phyloP scores from a whole-genome alignment of 2,113 vertebrate genomes.

The Rhinolophus sinicus region DNA sequence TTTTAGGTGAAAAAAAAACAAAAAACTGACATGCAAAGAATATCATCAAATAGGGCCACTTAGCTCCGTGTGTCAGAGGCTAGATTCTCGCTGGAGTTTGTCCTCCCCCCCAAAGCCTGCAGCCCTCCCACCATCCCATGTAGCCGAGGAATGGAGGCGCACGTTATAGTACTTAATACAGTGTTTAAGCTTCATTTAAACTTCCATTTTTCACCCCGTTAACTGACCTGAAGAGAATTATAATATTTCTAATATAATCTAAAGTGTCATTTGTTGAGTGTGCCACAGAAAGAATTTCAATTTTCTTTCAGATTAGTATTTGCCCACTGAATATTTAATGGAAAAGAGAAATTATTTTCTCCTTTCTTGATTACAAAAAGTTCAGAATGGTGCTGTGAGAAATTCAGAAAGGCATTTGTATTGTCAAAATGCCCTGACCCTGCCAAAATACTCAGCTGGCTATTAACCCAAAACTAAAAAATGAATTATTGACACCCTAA shows the following conservation, averaged over 20 bases:
- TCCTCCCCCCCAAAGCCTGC: neutral
- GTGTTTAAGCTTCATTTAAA: slow-evolving; percentile 51
- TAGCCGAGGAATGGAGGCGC: neutral
- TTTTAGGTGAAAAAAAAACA: neutral
- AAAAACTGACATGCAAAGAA: neutral
- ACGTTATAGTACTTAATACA: neutral
- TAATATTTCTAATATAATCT: slow-evolving; percentile 63
- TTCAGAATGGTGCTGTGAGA: slow-evolving; percentile 45
- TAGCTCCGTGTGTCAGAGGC: rapidly evolving
- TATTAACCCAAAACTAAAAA: slow-evolving; percentile 44
- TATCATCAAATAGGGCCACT: neutral
- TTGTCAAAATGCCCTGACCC: neutral
- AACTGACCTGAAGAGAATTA: slow-evolving; percentile 60
- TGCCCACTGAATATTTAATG: slow-evolving; percentile 68
- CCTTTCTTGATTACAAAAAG: slow-evolving; percentile 59
- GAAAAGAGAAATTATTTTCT: slow-evolving; percentile 68
- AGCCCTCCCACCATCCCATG: rapidly evolving
- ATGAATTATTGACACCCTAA: neutral
- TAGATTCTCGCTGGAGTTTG: neutral
- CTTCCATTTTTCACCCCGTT: slow-evolving; percentile 48
- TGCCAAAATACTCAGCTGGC: slow-evolving; percentile 24
- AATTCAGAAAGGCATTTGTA: slow-evolving; percentile 50
- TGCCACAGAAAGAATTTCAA: slow-evolving; percentile 68
- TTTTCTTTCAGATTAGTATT: slow-evolving; percentile 73
- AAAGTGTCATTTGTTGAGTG: slow-evolving; percentile 58